These are phyloP conservation scores for Nemotelus pantherinus DNA, from an alignment of 2,888 invertebrate species.

Conservation along the genomic window DNA sequence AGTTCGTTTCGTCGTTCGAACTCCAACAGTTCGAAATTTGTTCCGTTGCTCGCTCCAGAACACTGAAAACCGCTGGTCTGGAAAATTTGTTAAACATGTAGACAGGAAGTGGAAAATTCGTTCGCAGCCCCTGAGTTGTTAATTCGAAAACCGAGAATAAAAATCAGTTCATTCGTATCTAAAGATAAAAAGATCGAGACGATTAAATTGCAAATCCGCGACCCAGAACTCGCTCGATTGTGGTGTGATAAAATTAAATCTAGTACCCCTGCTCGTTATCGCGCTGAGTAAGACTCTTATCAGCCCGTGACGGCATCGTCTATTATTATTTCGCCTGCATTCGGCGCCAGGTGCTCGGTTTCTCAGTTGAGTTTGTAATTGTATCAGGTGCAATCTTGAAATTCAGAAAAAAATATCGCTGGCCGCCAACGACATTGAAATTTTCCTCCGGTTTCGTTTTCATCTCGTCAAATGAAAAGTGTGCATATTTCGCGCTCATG, in stretches of 20 bases:
- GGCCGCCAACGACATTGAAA: too few relatives aligned
- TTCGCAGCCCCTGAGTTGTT: background rate
- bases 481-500: too few relatives aligned
- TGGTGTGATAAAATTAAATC: too few relatives aligned
- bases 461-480: too few relatives aligned
- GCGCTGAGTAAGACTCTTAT: constrained; percentile 10
- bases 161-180: background rate
- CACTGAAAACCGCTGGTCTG: background rate
- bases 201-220: too few relatives aligned
- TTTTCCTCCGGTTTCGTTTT: too few relatives aligned
- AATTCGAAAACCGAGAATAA: background rate
- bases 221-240: too few relatives aligned
- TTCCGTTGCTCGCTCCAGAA: background rate
- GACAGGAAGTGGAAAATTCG: background rate
- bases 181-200: too few relatives aligned
- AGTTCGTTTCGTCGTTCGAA: background rate
- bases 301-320: constrained; percentile 8
- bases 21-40: background rate
- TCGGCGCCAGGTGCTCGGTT: background rate
- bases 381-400: too few relatives aligned
- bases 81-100: background rate
- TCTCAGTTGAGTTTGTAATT: too few relatives aligned
- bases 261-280: background rate
- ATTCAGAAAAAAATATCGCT: too few relatives aligned
- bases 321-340: constrained; percentile 4